Conservation (phyloP, 2,797 vertebrate genomes). For the Taeniopygia guttata region DNA sequence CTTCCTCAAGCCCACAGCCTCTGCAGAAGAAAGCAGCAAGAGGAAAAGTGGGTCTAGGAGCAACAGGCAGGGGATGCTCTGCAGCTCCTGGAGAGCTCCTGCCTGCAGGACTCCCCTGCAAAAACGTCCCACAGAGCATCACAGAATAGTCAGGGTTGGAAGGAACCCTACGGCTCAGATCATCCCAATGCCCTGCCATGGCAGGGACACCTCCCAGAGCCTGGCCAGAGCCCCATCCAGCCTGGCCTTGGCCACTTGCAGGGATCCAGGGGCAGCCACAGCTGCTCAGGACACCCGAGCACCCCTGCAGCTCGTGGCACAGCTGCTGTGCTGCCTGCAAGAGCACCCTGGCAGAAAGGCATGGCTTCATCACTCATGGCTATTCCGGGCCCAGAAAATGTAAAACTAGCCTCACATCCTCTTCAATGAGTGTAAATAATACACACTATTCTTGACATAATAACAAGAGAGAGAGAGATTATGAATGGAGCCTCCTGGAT, state of each 20-base stretch:
- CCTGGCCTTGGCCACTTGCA: not conserved
- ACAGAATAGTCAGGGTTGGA: not conserved
- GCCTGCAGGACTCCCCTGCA: not conserved
- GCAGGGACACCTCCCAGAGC: not conserved
- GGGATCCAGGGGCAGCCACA: not conserved
- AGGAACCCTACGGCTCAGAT: not conserved
- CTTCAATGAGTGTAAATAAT: rapidly evolving
- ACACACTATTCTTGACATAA: not conserved
- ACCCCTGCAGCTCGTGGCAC: not conserved
- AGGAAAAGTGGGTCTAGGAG: not conserved
- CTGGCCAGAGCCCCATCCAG: not conserved
- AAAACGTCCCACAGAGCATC: not conserved
- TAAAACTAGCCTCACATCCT: not conserved
- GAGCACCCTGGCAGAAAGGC: not conserved
- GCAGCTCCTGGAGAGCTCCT: not conserved
- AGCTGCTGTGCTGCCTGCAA: not conserved
- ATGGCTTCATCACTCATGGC: not conserved
- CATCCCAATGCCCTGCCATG: not conserved
- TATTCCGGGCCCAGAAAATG: not conserved
- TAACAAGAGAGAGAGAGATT: not conserved
- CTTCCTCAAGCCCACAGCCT: not conserved
- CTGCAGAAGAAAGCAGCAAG: not conserved
- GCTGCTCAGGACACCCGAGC: not conserved
- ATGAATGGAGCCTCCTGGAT: not conserved
- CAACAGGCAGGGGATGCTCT: not conserved